Base-by-base conservation (phyloP, 2,888 invertebrate genomes). In the Encarsia formosa region DNA sequence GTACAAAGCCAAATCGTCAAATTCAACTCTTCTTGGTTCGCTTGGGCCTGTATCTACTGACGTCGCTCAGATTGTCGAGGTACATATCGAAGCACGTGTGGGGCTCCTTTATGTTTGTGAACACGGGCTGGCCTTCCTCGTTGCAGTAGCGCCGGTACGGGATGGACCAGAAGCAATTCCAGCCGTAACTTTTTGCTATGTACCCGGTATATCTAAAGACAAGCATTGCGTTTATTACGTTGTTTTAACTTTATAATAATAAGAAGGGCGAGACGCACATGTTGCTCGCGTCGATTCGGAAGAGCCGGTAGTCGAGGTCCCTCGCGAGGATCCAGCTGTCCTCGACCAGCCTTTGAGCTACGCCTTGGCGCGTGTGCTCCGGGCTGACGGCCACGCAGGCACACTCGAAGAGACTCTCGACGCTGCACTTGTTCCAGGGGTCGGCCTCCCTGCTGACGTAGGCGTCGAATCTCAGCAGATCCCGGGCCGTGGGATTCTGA, bases 281-380 rank as follows among this genome's bases (percentile, higher is more conserved):
- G 65, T 61, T 69, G 16, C 62, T 65, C 46, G 69, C 68, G 56
- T 68, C 65, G 18, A 69, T 58, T 9, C 65, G 62, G 44, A 70
- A 68, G 45, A 66, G 49, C 38, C 58, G 53, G 51, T 60, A 66
- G 19, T 62, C 63, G 34, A 63, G 62, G 45, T 69, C 65, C 22
- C 66, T 59, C 4, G 70, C 68, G 16, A 68, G 52, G 29, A 54
- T 24, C 69, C 68, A 69, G 40, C 70, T 69, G 39, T 70, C 65
- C 19, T 43, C 38, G 2, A 70, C 34, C 24, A 71, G 64, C 31
- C 60, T 61, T 41, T 15, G 61, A 6, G 59, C 69, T 19, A 71
- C 49, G 5, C 68, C 67, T 4, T 49, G 24, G 16, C 61, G 55
- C n/a, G 55, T 61, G 44, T 61, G 62, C 13, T 61, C 60, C 3